Evolutionary conservation across 2,888 invertebrate species (phyloP).

Genomic region (Pocota personata): DNA sequence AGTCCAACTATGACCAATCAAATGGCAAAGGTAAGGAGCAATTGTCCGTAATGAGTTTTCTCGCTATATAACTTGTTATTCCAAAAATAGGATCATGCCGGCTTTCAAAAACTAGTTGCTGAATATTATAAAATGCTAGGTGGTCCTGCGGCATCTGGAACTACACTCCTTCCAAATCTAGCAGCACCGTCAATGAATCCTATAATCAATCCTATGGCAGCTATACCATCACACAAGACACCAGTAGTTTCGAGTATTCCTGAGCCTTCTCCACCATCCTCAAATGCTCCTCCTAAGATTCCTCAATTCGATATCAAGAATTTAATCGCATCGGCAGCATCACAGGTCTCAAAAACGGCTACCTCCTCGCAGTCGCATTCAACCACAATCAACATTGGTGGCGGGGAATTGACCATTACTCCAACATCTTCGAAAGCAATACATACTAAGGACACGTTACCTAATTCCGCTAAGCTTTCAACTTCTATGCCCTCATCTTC

Average conservation of each 20-base stretch:
- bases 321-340: conserved; percentile 75
- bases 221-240: conserved; percentile 72
- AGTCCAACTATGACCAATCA: conserved; percentile 65
- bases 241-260: conserved; percentile 41
- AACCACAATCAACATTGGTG: conserved; percentile 75
- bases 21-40: conserved; percentile 62
- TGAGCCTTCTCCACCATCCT: not conserved
- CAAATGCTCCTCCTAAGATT: conserved; percentile 56
- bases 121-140: conserved; percentile 76
- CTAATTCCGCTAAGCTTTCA: conserved; percentile 44
- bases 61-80: not conserved
- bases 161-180: conserved; percentile 55
- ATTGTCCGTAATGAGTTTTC: too few relatives aligned
- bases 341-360: conserved; percentile 74
- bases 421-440: conserved; percentile 71
- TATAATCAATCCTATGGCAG: conserved; percentile 54
- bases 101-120: conserved; percentile 74
- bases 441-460: conserved; percentile 54
- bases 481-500: conserved; percentile 51
- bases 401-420: conserved; percentile 76
- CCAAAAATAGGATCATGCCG: conserved; percentile 66
- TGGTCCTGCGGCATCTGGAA: conserved; percentile 56
- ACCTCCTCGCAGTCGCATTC: conserved; percentile 68
- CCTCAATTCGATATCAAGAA: conserved; percentile 76
- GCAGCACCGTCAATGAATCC: conserved; percentile 63